Base-by-base conservation (phyloP, 2,888 invertebrate genomes). In the Tenthredo notha region DNA sequence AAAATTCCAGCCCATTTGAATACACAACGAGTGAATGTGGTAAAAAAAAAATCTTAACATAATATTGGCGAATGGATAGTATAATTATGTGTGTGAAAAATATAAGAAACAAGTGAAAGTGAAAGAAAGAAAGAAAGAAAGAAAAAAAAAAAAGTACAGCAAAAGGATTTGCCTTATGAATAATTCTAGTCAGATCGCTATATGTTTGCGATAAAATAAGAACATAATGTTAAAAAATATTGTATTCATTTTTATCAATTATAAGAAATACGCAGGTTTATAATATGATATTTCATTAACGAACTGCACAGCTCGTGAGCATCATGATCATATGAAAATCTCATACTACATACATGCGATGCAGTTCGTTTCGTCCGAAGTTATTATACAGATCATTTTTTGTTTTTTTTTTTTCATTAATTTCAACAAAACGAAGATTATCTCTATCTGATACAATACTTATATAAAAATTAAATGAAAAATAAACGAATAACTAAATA, bases 261-360 rank as follows among this genome's bases (percentile, higher is more conserved):
- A 47, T 47, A 87, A 88, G 86, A 86, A 82, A 86, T 84, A 87
- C 87, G 54, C n/a, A 89, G 84, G 87, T 90, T 89, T 89, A 87
- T 88, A 29, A 37, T 37, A 89, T 88, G 86, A 88, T 88, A 90
- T 89, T 90, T 90, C 88, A 90, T 87, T 88, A 90, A 87, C 87
- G 87, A 67, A 86, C 80, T 87, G 72, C 47, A 47, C 37, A 37
- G 37, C 37, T 37, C 37, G 37, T 37, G 37, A 7, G 47, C 72
- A 7, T 43, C 7, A 40, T 6, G n/a, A 74, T 40, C 15, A 25
- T 21, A 25, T 25, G 7, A 54, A n/a, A n/a, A 54, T 54, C 18
- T 7, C 6, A n/a, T n/a, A 18, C 50, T 50, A 50, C n/a, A 50
- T 50, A 29, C 25, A 67, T 21, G 21, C 25, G n/a, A 43, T 74